Base-by-base conservation (phyloP, 2,888 invertebrate species). In the Prenolepis imparis region DNA sequence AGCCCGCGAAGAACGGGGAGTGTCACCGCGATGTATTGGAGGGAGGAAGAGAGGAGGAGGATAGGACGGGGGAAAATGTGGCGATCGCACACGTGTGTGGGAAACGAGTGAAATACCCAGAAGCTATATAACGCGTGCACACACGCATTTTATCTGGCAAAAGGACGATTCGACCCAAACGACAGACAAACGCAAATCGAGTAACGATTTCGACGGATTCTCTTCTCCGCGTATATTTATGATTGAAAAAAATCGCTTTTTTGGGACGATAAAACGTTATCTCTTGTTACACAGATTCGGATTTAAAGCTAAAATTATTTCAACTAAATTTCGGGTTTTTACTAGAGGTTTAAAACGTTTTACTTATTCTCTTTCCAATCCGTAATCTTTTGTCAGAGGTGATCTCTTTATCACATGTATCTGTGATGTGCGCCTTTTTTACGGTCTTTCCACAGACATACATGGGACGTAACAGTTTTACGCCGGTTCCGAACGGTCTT, bases 51-150 rank as follows among this genome's bases (percentile, higher is more conserved):
- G 21, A 36, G n/a, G 63, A 61, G 32, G 11, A 18, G 44, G 12
- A 39, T 48, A 28, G 82, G 64, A 41, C 55, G 73, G 39, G 12
- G 84, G 82, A 85, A 70, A 88, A 85, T 78, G 83, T 83, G 78
- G 81, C 85, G 72, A 87, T 86, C 88, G 85, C 41, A 64, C 55
- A 64, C 55, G 75, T n/a, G 36, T 5, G 36, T 3, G 36, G 3
- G 36, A 36, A n/a, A 11, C 55, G 70, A 61, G 63, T 39, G 48
- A 61, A 12, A 36, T 32, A 24, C 48, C 36, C 24, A 24, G 32
- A 36, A 41, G 12, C 39, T 57, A 39, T 39, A 41, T 11, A 55
- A 61, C 28, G 36, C 28, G 41, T 61, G 39, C n/a, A 57, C 52
- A 63, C 32, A 39, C 52, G 55, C 75, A 39, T 73, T 61, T 67